phyloP scores from a whole-genome alignment of 2,113 vertebrate species.

The Oenanthe oenanthe region DNA sequence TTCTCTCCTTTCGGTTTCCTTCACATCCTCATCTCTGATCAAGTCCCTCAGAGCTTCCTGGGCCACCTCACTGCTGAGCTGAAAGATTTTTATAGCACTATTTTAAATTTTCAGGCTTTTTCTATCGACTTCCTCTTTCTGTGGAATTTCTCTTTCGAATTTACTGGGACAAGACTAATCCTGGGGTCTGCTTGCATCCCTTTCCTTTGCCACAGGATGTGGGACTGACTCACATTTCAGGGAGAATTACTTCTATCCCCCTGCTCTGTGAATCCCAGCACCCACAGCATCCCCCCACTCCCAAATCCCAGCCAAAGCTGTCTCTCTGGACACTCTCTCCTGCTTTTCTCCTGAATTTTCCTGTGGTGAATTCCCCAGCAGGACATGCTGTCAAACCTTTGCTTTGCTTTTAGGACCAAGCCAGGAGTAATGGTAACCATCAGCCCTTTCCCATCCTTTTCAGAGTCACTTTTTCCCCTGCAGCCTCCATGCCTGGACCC shows the following conservation, averaged over 20 bases:
- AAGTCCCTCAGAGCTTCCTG: neutral
- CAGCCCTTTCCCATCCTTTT: neutral
- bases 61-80: neutral
- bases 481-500: neutral
- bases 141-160: neutral
- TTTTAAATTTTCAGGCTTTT: neutral
- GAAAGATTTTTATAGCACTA: neutral
- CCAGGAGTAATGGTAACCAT: neutral
- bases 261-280: neutral
- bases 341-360: neutral
- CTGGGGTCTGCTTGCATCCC: neutral
- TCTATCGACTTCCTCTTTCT: conserved; percentile 20
- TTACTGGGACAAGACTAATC: neutral
- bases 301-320: neutral
- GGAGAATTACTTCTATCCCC: neutral
- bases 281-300: neutral
- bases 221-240: neutral
- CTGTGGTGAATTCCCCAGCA: neutral
- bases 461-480: neutral
- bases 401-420: neutral
- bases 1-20: neutral
- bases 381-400: neutral
- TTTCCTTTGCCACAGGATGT: neutral
- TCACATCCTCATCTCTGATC: neutral
- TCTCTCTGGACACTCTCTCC: neutral